Base-by-base conservation (phyloP, 1,140 invertebrate species). In the Bombus breviceps region DNA sequence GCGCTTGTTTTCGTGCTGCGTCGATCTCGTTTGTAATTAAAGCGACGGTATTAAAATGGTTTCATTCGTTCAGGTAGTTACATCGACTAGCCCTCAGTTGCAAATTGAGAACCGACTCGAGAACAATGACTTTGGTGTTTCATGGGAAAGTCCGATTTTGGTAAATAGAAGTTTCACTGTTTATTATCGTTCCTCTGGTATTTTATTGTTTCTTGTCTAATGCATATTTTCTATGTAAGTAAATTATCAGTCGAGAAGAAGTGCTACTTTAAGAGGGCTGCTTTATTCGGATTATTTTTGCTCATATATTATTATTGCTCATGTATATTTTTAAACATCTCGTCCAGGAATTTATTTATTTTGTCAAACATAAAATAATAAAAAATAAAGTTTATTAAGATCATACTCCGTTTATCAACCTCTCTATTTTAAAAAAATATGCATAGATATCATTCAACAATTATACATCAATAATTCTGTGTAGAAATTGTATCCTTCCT, bases 11-110 rank as follows among this genome's bases (percentile, higher is more conserved):
- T 59, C 32, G 66, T 41, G 66, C 78, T 79, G 37, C 43, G 47
- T 10, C 62, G 12, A n/a, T 76, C 41, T 76, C 41, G 43, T 41
- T 66, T 81, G 47, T 83, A 84, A 84, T 84, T 84, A 84, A 71
- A 79, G 43, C 47, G 47, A 41, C 47, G 53, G 53, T 84, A 79
- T 79, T 79, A 79, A 84, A 84, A 71, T 57, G 76, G 37, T 34
- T 78, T 59, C 64, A 47, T 53, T 32, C 37, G n/a, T n/a, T 4
- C 22, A 25, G 32, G 47, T 39, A 15, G 47, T 37, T 76, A 41
- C 18, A 81, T 81, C 53, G 80, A 74, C n/a, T 81, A 10, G n/a
- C 12, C 15, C 22, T n/a, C n/a, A 15, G 32, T n/a, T 28, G 68
- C 15, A 34, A 76, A 76, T 74, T 59, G 47, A 81, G 68, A 59